Conservation (phyloP, 2,113 vertebrate genomes). For the Sander lucioperca region DNA sequence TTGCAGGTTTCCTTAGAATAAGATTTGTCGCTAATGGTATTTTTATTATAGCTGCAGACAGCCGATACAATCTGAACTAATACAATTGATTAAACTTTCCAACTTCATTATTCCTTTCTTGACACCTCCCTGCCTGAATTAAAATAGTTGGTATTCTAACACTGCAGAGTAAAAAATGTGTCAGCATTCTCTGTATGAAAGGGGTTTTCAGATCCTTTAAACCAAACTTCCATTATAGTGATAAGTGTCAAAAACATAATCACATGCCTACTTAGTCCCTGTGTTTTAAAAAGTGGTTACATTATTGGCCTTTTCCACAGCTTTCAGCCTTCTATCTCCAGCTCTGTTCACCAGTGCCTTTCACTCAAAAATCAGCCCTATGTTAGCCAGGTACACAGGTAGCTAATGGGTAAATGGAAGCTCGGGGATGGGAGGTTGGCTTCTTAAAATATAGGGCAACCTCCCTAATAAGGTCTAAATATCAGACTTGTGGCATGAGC, state of each 20-base stretch:
- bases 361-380: neutral
- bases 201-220: neutral
- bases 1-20: slow-evolving; percentile 4
- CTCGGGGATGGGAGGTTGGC: slow-evolving; percentile 42
- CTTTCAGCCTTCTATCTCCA: neutral
- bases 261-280: neutral
- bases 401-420: slow-evolving; percentile 53
- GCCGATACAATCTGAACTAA: slow-evolving; percentile 10
- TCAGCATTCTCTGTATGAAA: slow-evolving; percentile 1
- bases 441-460: slow-evolving; percentile 69
- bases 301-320: neutral
- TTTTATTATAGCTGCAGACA: slow-evolving; percentile 27
- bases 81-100: slow-evolving; percentile 7
- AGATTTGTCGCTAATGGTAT: slow-evolving; percentile 18
- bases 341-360: neutral
- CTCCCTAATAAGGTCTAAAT: slow-evolving; percentile 75
- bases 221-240: neutral
- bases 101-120: slow-evolving; percentile 16
- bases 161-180: neutral
- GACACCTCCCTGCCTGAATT: slow-evolving; percentile 12
- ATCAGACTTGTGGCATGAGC: slow-evolving; percentile 66
- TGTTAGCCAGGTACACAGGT: slow-evolving; percentile 14
- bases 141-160: neutral
- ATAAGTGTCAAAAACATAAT: slow-evolving; percentile 1
- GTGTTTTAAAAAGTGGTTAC: slow-evolving; percentile 11